Base-by-base conservation (phyloP, 2,113 vertebrate genomes). In the Helogale parvula region DNA sequence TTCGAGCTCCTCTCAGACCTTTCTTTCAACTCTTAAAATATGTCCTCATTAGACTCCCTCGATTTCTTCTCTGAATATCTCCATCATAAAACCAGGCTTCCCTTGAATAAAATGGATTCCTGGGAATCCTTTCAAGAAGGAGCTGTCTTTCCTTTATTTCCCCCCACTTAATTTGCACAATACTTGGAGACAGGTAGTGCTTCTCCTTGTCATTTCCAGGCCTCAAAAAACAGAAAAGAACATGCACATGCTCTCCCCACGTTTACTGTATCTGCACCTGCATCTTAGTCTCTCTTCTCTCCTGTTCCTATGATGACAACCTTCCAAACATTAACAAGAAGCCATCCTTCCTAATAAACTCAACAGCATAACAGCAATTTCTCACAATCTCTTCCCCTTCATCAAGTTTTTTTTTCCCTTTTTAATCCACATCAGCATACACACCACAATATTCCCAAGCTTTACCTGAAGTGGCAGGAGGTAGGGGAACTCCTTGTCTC, bases 121-220 rank as follows among this genome's bases (percentile, higher is more conserved):
- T 85, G 14, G 69, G 71, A 65, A 76, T 50, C 15, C 41, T 76
- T 93, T 90, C 41, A 54, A 31, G 3, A 63, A 85, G 1, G 4
- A 90, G 35, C 52, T 69, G 29, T 76, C 52, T 90, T 90, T 83
- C 23, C 38, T 74, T 88, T 83, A n/a, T 81, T 81, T 66, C 63
- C 23, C 63, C 65, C 82, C 41, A 86, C 6, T 38, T 38, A 83
- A 54, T 57, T 76, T 23, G 60, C 5, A 91, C 0, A 1, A 8
- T 35, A 23, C 14, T 16, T 85, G 45, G 60, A 76, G 27, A n/a
- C 54, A 54, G 57, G 3, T 7, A 50, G 27, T 38, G 2, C 5
- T 57, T 87, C 60, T 91, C 11, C 12, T 86, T 87, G 23, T 41
- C 27, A 68, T 68, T 57, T 66, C 23, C 23, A 81, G 25, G 41